Percentiles rank a stretch among this genome's conserved stretches.
phyloP scores from a whole-genome alignment of 1,140 invertebrate genomes.

The Goniozus legneri region DNA sequence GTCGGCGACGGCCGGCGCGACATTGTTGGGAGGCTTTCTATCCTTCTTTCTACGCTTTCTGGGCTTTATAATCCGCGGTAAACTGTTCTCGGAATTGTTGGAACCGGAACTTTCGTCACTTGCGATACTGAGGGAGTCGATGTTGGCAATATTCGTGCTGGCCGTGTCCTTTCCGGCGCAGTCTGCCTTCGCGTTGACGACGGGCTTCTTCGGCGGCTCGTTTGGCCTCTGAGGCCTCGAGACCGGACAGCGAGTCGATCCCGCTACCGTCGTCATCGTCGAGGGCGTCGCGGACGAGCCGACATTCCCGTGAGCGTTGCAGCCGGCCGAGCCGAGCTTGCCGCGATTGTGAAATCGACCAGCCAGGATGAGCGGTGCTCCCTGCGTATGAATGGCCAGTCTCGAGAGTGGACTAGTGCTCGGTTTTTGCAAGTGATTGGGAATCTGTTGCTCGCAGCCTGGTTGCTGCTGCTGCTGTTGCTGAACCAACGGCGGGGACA shows the following conservation, averaged over 20 bases:
- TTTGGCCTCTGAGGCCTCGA: slow-evolving; percentile 23
- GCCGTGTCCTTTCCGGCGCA: slow-evolving; percentile 18
- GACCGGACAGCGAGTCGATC: slow-evolving; percentile 12
- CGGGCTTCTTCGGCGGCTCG: slow-evolving; percentile 13
- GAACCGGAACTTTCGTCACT: slow-evolving; percentile 74
- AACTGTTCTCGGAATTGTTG: slow-evolving; percentile 69
- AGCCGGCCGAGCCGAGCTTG: slow-evolving; percentile 15
- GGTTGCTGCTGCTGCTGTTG: slow-evolving; percentile 30
- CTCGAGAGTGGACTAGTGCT: slow-evolving; percentile 56
- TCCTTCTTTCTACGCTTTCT: slow-evolving; percentile 86
- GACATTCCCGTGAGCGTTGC: slow-evolving; percentile 8
- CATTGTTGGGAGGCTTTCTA: slow-evolving; percentile 61
- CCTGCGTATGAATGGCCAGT: slow-evolving; percentile 73
- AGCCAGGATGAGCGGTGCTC: slow-evolving; percentile 69
- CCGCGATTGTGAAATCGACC: slow-evolving; percentile 52
- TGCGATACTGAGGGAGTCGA: slow-evolving; percentile 67
- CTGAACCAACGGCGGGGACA: slow-evolving; percentile 25
- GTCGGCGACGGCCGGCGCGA: slow-evolving; percentile 39
- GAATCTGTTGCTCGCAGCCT: slow-evolving; percentile 22
- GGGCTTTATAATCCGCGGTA: slow-evolving; percentile 85
- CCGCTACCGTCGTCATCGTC: background rate
- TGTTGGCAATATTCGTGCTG: slow-evolving; percentile 43
- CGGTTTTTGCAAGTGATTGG: slow-evolving; percentile 40
- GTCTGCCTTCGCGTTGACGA: slow-evolving; percentile 17
- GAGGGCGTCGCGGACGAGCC: background rate